Conservation (phyloP, 2,888 invertebrate genomes). For the Synanthedon andrenaeformis region DNA sequence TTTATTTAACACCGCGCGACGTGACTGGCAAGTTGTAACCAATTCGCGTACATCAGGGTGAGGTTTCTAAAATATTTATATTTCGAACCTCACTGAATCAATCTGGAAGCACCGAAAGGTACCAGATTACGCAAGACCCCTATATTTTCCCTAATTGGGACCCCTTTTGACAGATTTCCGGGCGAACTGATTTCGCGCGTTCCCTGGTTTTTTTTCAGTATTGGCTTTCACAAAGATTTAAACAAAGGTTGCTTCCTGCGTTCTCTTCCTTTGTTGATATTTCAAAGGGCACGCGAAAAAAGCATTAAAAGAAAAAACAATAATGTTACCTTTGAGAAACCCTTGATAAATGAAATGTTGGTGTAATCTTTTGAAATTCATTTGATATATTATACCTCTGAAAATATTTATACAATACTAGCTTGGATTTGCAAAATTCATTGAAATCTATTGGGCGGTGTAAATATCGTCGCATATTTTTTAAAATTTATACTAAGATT, state of each 20-base stretch:
- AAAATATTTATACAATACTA: no score
- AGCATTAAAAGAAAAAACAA: conserved; percentile 22
- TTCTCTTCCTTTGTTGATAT: conserved; percentile 6
- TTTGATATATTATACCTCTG: no score
- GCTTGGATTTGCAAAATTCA: no score
- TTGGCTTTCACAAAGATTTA: conserved; percentile 1
- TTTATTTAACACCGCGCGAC: conserved; percentile 26
- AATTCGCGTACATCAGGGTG: conserved; percentile 20
- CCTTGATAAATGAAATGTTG: conserved; percentile 17
- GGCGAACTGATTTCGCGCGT: conserved; percentile 13
- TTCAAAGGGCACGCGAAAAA: conserved; percentile 20
- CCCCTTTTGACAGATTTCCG: conserved; percentile 17
- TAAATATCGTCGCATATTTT: no score
- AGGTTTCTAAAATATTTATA: conserved; percentile 37
- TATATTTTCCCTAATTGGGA: conserved; percentile 37
- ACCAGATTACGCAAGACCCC: conserved; percentile 29
- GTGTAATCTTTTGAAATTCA: no score
- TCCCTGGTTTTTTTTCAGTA: conserved; percentile 4
- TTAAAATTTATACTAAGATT: no score
- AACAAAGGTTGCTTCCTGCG: conserved; percentile 3
- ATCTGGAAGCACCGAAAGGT: conserved; percentile 21
- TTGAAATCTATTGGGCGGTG: no score
- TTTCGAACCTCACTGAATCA: conserved; percentile 37
- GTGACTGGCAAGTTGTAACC: conserved; percentile 21
- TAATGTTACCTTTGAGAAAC: conserved; percentile 6